Base-by-base conservation (phyloP, 30 jellyfish, hydroid and myxozoan species). In the Aurelia aurita complex sp. Pacific region DNA sequence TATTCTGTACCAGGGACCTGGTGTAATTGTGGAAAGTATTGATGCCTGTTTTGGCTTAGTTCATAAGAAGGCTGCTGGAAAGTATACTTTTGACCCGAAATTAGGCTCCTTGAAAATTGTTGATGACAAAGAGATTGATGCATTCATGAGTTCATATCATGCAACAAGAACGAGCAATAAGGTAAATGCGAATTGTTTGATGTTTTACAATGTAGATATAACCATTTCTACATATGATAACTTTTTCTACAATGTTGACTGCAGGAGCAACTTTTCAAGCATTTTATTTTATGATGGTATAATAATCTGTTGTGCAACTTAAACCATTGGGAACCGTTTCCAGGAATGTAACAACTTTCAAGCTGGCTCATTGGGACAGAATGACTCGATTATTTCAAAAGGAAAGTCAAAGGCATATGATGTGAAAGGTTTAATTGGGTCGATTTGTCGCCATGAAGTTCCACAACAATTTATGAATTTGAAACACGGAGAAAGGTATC, bases 1-100 rank as follows among this genome's bases (percentile, higher is more conserved):
- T 23, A 23, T 23, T 23, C 29, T 23, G 29, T 23, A 23, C 29
- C 29, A 73, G 83, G 83, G 70, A 19, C 13, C 68, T 73, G 83
- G 72, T 32, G 12, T 12, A n/a, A 51, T 73, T 42, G 23, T 73
- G 8, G 83, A 73, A 34, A 73, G 83, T 70, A 73, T 73, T 9
- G 83, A 73, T 73, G 83, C 83, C 13, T 73, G 83, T 34, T 73
- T 73, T 73, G 83, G 83, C 36, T 52, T 73, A 36, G 83, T 73
- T 11, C 73, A 73, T 23, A 73, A 73, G 23, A 73, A 51, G 36
- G 83, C 35, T 35, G 19, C 83, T 13, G 83, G 83, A 11, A 73
- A 73, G 35, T 73, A 73, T 73, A 52, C 19, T 12, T 73, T 51
- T 73, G 70, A 46, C 18, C 51, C 83, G 17, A 73, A 53, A 23